phyloP scores from a whole-genome alignment of 2,888 invertebrate genomes.

The Coleophora deauratella region DNA sequence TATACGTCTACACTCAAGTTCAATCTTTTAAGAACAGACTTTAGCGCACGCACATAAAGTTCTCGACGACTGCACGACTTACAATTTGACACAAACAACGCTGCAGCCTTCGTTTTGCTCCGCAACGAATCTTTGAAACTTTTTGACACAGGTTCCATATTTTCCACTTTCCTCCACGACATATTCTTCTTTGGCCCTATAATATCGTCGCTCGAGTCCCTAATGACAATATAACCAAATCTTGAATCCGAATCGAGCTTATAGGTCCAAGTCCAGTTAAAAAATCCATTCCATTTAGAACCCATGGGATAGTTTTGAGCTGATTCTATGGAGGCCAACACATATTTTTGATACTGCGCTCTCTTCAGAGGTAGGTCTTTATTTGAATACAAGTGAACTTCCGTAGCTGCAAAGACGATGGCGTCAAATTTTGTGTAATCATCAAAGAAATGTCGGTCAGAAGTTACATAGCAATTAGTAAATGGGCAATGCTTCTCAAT shows the following conservation, averaged over 20 bases:
- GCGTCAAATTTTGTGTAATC: constrained; percentile 28
- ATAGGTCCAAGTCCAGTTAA: constrained; percentile 62
- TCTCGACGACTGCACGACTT: constrained; percentile 26
- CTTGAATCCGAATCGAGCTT: constrained; percentile 41
- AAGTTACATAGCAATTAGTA: constrained; percentile 31
- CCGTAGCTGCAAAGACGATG: constrained; percentile 21
- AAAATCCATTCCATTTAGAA: constrained; percentile 32
- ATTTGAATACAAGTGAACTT: constrained; percentile 13
- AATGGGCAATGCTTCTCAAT: constrained; percentile 25
- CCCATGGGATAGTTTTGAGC: constrained; percentile 43
- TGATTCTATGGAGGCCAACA: constrained; percentile 47
- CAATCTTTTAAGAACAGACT: constrained; percentile 20
- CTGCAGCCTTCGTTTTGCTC: constrained; percentile 34
- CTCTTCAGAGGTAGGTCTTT: constrained; percentile 29
- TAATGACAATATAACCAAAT: constrained; percentile 47
- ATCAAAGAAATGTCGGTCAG: constrained; percentile 17
- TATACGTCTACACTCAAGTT: constrained; percentile 31
- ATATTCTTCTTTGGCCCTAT: constrained; percentile 43
- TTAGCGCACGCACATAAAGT: constrained; percentile 16
- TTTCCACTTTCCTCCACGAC: constrained; percentile 34
- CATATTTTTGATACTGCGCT: constrained; percentile 42
- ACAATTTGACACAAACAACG: constrained; percentile 41
- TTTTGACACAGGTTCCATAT: constrained; percentile 32
- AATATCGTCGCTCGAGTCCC: constrained; percentile 28
- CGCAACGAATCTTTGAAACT: background rate